These are phyloP conservation scores for Melopsittacus undulatus DNA, from an alignment of 2,797 vertebrate genomes.

Conservation along the genomic window DNA sequence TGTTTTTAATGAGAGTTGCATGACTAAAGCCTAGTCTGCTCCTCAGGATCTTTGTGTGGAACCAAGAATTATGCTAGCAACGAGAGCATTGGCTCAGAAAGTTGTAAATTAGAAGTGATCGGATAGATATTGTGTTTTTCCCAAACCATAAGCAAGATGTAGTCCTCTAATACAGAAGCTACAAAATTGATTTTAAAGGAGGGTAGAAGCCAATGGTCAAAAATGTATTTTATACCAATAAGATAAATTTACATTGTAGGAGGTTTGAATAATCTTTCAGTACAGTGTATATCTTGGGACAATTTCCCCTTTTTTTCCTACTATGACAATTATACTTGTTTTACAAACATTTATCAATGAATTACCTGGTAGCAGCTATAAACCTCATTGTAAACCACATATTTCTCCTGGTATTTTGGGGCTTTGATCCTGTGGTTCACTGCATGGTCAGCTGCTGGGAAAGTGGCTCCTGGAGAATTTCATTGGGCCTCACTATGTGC, in stretches of 20 bases:
- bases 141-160: background rate
- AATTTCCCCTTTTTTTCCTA: background rate
- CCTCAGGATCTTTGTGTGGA: background rate
- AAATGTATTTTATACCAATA: background rate
- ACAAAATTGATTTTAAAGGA: background rate
- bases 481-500: background rate
- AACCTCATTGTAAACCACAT: background rate
- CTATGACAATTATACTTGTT: background rate
- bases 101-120: background rate
- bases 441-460: background rate
- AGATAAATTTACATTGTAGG: background rate
- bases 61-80: background rate
- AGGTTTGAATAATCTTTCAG: background rate
- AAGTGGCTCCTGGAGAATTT: background rate
- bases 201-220: background rate
- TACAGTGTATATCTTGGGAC: background rate
- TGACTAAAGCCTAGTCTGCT: background rate
- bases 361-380: background rate
- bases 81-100: background rate
- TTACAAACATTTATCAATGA: background rate
- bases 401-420: background rate
- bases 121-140: background rate
- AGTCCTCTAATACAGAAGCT: background rate
- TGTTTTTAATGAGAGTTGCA: conserved; percentile 24
- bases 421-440: background rate